These are phyloP conservation scores for Chelonoidis abingdonii DNA, from an alignment of 2,113 vertebrate species.

Conservation along the genomic window DNA sequence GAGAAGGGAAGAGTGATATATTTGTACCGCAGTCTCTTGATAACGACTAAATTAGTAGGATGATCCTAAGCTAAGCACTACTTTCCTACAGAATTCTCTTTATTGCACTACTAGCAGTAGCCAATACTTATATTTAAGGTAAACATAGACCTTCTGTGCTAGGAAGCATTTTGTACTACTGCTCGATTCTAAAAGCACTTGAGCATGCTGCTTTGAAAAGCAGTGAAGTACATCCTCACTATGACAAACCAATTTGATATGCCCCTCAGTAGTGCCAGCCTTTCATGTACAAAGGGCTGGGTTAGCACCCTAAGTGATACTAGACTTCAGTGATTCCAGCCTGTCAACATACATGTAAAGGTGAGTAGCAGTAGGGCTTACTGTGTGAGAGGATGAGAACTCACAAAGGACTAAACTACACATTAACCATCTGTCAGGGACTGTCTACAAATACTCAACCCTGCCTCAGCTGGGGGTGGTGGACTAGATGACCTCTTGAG, in stretches of 20 bases:
- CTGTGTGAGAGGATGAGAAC: not conserved
- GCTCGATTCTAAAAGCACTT: conserved; percentile 7
- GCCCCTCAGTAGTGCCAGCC: not conserved
- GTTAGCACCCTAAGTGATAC: not conserved
- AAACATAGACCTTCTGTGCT: not conserved
- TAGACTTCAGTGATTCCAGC: not conserved
- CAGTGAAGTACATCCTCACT: not conserved
- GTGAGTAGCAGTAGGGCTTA: conserved; percentile 34
- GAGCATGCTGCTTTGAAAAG: not conserved
- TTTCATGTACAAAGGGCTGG: not conserved
- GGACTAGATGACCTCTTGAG: not conserved
- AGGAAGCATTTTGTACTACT: not conserved
- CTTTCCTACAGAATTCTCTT: not conserved
- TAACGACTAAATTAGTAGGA: accelerated
- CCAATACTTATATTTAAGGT: not conserved
- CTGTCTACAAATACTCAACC: not conserved
- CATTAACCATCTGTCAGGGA: not conserved
- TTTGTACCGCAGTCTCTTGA: accelerated
- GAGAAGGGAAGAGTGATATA: not conserved
- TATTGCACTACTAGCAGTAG: not conserved
- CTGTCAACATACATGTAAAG: not conserved
- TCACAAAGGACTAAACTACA: conserved; percentile 13
- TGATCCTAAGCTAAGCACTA: accelerated
- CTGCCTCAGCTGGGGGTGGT: not conserved
- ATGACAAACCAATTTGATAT: not conserved